Evolutionary conservation across 1,140 invertebrate species (phyloP), one percentile per base, ranked within the genome.

Genomic region (Spodoptera frugiperda): DNA sequence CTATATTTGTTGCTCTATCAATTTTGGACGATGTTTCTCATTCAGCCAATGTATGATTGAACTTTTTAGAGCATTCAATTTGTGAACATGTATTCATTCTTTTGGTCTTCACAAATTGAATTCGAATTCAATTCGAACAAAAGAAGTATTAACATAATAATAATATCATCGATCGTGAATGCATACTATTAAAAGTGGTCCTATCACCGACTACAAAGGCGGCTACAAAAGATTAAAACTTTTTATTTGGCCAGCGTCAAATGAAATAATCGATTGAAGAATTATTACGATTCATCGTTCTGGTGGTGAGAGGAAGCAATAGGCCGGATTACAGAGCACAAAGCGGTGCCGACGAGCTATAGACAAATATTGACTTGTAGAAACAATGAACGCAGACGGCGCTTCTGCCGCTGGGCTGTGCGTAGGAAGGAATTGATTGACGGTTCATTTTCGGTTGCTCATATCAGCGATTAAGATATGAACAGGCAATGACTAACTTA

Each of bases 341-440:
- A 93, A 94, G 89, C 77, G 79, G 81, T 54, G 88, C 90, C 89
- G 91, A 84, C 90, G 73, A 86, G 80, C 77, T 61, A 79, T 84
- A 84, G 85, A 89, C 89, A 93, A 94, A 94, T 93, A 94, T 94
- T 93, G 92, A 93, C 90, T 90, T 73, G 84, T 87, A 91, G 90
- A 91, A 92, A 93, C 91, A 93, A 91, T 88, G 84, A 84, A 80
- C 21, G 73, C 78, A 81, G 63, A 83, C 80, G 77, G 51, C 21
- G 77, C 81, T 78, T 79, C 86, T 81, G 81, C 83, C 79, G 82
- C 75, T 72, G 78, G 83, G 83, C 85, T 82, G 61, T 83, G 81
- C 77, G 83, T 83, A 82, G 85, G 86, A 86, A 87, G 84, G 84
- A 78, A 39, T 84, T 87, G 85, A 86, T 81, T 82, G 81, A 82